phyloP scores from a whole-genome alignment of 2,797 vertebrate species.

The Sebastes cheni region DNA sequence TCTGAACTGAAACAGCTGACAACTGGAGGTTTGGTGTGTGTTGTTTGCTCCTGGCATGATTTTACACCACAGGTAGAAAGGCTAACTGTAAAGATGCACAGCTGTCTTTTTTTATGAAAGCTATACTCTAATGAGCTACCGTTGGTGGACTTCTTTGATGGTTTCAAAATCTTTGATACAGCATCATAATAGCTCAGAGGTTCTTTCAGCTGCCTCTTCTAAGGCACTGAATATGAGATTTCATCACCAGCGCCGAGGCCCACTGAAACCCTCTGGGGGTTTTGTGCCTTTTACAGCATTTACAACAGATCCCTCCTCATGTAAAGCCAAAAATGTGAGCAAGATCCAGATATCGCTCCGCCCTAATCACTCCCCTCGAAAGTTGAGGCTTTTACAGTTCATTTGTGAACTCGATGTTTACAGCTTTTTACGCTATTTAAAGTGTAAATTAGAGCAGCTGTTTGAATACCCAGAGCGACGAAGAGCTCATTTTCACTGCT shows the following conservation, averaged over 20 bases:
- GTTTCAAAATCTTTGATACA: conserved; percentile 23
- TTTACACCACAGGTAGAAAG: not conserved
- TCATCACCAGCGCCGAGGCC: not conserved
- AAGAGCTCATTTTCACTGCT: conserved; percentile 60
- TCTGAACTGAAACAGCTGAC: not conserved
- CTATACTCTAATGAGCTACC: conserved; percentile 39
- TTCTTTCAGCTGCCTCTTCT: conserved; percentile 27
- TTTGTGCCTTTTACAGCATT: conserved; percentile 1
- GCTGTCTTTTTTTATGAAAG: conserved; percentile 42
- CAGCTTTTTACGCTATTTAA: conserved; percentile 59
- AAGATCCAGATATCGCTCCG: conserved; percentile 29
- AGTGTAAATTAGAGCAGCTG: conserved; percentile 75
- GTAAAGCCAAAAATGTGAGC: conserved; percentile 47
- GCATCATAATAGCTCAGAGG: conserved; percentile 36
- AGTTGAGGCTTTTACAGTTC: conserved; percentile 36
- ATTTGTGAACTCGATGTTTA: conserved; percentile 68
- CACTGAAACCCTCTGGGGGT: conserved; percentile 6
- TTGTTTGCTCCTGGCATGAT: not conserved
- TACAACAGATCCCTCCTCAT: conserved; percentile 14
- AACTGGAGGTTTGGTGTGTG: not conserved
- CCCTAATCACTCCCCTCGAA: conserved; percentile 21
- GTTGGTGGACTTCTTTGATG: conserved; percentile 46
- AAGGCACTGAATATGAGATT: conserved; percentile 9
- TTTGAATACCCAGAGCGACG: conserved; percentile 66
- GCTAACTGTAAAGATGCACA: not conserved